phyloP scores from a whole-genome alignment of 2,888 invertebrate genomes.

The Merodon equestris region DNA sequence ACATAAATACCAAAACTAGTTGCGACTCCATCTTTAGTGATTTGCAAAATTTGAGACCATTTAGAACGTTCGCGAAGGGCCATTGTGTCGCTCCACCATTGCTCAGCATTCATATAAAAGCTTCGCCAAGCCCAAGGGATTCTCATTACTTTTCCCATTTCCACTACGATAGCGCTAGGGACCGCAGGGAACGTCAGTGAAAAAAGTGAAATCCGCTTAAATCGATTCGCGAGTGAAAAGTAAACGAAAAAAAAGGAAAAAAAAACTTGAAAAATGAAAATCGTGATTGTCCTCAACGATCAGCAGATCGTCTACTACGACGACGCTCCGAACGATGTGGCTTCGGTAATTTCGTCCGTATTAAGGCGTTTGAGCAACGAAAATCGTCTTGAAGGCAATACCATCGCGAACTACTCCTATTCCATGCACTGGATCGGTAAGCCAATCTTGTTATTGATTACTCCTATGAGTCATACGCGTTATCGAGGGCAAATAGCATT shows the following conservation, averaged over 20 bases:
- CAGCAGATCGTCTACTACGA: slow-evolving; percentile 48
- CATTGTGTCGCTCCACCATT: neutral
- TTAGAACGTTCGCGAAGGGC: slow-evolving; percentile 43
- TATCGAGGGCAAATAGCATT: slow-evolving; percentile 11
- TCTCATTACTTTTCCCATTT: slow-evolving; percentile 14
- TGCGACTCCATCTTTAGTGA: slow-evolving; percentile 47
- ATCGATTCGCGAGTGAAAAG: too few species aligned
- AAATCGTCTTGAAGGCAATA: neutral
- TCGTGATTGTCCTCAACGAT: slow-evolving; percentile 35
- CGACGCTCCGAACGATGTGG: neutral
- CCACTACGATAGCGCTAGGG: neutral
- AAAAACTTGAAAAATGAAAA: slow-evolving; percentile 27
- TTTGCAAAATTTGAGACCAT: slow-evolving; percentile 57
- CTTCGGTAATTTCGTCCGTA: slow-evolving; percentile 3
- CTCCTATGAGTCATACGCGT: neutral
- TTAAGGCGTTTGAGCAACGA: slow-evolving; percentile 44
- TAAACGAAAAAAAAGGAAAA: neutral
- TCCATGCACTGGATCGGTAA: slow-evolving; percentile 54
- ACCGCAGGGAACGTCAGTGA: too few species aligned
- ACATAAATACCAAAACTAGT: slow-evolving; percentile 31
- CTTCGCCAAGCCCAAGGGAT: neutral
- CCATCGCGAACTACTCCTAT: neutral
- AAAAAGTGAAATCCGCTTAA: too few species aligned
- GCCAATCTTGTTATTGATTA: neutral
- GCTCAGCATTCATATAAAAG: slow-evolving; percentile 33